These are phyloP conservation scores for Lamellibrachia satsuma DNA, from an alignment of 2,888 invertebrate species.

Conservation along the genomic window DNA sequence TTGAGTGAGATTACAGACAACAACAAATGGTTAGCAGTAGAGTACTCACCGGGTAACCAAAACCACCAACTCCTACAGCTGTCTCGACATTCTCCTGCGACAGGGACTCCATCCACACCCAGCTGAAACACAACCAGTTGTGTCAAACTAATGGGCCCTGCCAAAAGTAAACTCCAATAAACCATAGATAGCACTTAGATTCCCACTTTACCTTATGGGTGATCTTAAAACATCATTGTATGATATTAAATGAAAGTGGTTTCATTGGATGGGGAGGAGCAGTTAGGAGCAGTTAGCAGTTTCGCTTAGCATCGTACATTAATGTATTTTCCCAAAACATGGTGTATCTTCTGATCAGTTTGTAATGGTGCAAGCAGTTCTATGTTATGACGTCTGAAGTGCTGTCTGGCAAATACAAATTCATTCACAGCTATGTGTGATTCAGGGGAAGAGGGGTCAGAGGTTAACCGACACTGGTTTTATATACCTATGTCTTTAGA, in stretches of 20 bases:
- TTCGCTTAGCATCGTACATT: not conserved
- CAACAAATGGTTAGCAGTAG: not conserved
- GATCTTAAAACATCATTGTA: too few relatives aligned
- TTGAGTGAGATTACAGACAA: too few relatives aligned
- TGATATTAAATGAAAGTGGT: too few relatives aligned
- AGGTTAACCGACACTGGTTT: too few relatives aligned
- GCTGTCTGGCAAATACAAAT: too few relatives aligned
- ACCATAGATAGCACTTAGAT: not conserved
- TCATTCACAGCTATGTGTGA: too few relatives aligned
- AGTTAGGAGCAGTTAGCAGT: not conserved
- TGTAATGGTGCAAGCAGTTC: too few relatives aligned
- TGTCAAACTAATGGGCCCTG: not conserved
- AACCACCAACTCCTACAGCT: slow-evolving; percentile 93
- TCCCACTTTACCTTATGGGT: not conserved
- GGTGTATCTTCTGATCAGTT: too few relatives aligned
- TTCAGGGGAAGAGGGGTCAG: too few relatives aligned
- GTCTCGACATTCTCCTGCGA: slow-evolving; percentile 85
- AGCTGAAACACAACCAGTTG: slow-evolving; percentile 66
- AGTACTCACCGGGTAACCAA: slow-evolving; percentile 84
- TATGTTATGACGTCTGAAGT: not conserved
- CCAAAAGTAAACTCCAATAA: not conserved
- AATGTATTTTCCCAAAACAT: too few relatives aligned
- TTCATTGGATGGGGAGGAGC: not conserved
- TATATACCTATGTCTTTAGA: too few relatives aligned
- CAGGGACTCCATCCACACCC: slow-evolving; percentile 95